Percentiles rank a stretch among this genome's conserved stretches.
Evolutionary conservation across 1,140 invertebrate species (phyloP).

Genomic region (roundworm (Caenorhabditis elegans)): WBcel235 BX284603.4:8859001-8859500

Average conservation of each 20-base stretch:
- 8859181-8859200: background rate
- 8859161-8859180: background rate
- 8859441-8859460: background rate
- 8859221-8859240: background rate
- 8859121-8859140: background rate
- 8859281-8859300: background rate
- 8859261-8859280: background rate
- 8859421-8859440: background rate
- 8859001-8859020: background rate
- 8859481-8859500: background rate
- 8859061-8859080: background rate
- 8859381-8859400: background rate
- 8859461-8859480: background rate
- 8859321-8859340: background rate
- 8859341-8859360: background rate
- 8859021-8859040: background rate
- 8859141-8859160: background rate
- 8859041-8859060: conserved; percentile 17
- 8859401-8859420: background rate
- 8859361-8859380: background rate
- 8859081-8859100: background rate
- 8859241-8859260: background rate
- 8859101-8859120: background rate
- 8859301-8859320: background rate
- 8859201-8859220: background rate